A percentile compares a stretch with the other conserved stretches of the same genome.
These are phyloP conservation scores for Cheumatopsyche charites DNA, from an alignment of 1,140 invertebrate genomes.

Conservation along the genomic window DNA sequence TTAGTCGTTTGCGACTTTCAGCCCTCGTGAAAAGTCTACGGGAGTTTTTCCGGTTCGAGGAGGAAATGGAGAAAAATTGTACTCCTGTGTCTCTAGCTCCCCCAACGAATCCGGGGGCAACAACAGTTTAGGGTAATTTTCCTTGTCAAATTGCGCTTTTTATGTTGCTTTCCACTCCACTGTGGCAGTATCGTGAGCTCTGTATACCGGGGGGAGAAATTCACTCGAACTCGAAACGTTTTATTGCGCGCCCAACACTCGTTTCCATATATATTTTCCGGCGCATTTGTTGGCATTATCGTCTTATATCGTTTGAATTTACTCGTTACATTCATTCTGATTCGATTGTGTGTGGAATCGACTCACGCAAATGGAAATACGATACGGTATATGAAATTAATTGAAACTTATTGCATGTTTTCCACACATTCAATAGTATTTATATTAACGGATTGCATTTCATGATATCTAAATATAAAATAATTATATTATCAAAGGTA, in stretches of 20 bases:
- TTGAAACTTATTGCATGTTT: too few relatives aligned
- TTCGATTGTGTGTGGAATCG: too few relatives aligned
- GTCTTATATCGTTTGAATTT: background rate
- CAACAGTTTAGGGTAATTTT: slow-evolving; percentile 47
- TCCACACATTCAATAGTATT: too few relatives aligned
- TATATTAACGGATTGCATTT: too few relatives aligned
- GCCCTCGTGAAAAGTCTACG: slow-evolving; percentile 23
- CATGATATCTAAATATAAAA: too few relatives aligned
- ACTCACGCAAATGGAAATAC: too few relatives aligned
- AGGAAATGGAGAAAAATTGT: slow-evolving; percentile 40
- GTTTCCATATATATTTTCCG: slow-evolving; percentile 8
- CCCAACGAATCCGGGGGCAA: background rate
- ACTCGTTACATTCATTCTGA: too few relatives aligned
- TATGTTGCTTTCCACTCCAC: slow-evolving; percentile 42
- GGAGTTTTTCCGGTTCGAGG: slow-evolving; percentile 39
- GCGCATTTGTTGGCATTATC: background rate
- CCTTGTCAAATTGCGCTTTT: slow-evolving; percentile 50
- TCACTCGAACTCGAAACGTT: slow-evolving; percentile 38
- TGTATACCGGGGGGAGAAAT: slow-evolving; percentile 33
- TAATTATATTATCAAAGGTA: too few relatives aligned
- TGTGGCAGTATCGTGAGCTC: slow-evolving; percentile 4
- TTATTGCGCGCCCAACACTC: slow-evolving; percentile 29
- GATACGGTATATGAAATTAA: too few relatives aligned
- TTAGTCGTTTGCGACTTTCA: background rate
- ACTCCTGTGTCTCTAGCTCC: slow-evolving; percentile 21